Evolutionary conservation across 2,113 vertebrate species (phyloP), one percentile per base, ranked within the genome.

Genomic region (Pelecanoides urinatrix): DNA sequence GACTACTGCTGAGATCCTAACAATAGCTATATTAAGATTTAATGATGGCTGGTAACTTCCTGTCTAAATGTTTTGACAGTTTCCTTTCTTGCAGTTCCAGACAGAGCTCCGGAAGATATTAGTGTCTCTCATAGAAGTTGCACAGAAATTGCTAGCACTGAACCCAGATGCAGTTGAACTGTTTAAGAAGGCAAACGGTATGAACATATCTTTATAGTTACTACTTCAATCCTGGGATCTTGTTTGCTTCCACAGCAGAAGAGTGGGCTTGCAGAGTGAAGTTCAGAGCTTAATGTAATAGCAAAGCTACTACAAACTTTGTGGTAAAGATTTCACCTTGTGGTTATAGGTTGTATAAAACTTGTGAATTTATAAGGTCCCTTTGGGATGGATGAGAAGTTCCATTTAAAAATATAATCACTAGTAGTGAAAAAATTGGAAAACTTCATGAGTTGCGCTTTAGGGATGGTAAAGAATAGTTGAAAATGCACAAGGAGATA

Each of bases 131-230:
- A 99, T 99, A 68, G 99, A 99, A 97, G 99, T 99, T 32, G 99
- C 99, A 6, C 99, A 99, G 98, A 99, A 99, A 92, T 96, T 99
- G 94, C 96, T 99, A 26, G 99, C 99, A 3, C 98, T 99, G 97
- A 99, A 99, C 97, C 99, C 99, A 0, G 99, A 99, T 30, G 99
- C 99, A 3, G 99, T 99, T n/a, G 99, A 99, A 61, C 97, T 99
- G 3, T 99, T 99, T 90, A 99, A 99, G 98, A 99, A 99, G 94
- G 99, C 99, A 20, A 99, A 99, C 13, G 99, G 99, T 99, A 98
- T 36, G 98, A 16, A 77, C 10, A 0, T 3, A 6, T n/a, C 62
- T 90, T 78, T 61, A 2, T 40, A 44, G 34, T 15, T 80, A 12
- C 32, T 42, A 4, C 7, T 68, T 91, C 29, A 53, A 0, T 50